Evolutionary conservation across 1,140 invertebrate species (phyloP), one percentile per base, ranked within the genome.

Genomic region (Druon quercuslanigerum): DNA sequence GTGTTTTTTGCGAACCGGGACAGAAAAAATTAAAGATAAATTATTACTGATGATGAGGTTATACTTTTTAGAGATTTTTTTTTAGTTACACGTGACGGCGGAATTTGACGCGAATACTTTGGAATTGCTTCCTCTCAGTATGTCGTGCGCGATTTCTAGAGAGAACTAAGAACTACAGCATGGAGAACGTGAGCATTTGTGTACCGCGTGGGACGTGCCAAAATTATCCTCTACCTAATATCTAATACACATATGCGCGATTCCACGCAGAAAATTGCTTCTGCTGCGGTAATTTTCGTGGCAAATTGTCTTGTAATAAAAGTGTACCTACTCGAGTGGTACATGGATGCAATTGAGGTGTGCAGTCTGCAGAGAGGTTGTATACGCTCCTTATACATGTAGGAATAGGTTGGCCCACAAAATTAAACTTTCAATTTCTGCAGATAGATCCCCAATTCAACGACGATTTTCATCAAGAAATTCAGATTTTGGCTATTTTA

Each of bases 161-260:
- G 81, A 78, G 75, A 8, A 84, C 81, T 84, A 78, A 84, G 71
- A 76, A 79, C 72, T 72, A 82, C 76, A 80, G 78, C 77, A 78
- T 74, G 78, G 74, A 78, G 74, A 78, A 80, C 79, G 51, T 79
- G 57, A 85, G 72, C 77, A 80, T 79, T 77, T 75, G 82, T 74
- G 79, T 79, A 79, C 20, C 40, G 83, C 80, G 80, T 83, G 83
- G 82, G 81, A 80, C 82, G 83, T 80, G 79, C 83, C 83, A 83
- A 83, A 85, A 82, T 85, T 85, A 85, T 83, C 82, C 80, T 72
- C 71, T 57, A 77, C 74, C 78, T 77, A 77, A 80, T 79, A 84
- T 84, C 80, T 81, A 81, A 66, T 66, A 66, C 57, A 66, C 25
- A 33, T 66, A 66, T 66, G 60, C 60, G 60, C 60, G 60, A 66